These are phyloP conservation scores for Eufriesea mexicana DNA, from an alignment of 1,140 invertebrate species.

Conservation along the genomic window DNA sequence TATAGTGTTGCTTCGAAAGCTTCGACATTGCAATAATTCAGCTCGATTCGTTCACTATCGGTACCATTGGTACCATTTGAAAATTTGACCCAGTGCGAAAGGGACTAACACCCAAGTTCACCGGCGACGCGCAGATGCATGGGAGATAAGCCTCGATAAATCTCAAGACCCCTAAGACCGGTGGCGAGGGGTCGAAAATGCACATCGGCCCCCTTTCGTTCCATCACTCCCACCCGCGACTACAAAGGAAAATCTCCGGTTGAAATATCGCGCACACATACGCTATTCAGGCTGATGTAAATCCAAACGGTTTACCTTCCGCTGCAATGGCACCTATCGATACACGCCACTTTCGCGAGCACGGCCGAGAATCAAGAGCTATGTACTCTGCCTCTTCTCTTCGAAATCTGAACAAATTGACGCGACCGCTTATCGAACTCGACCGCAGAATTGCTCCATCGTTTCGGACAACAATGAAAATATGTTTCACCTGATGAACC, in stretches of 20 bases:
- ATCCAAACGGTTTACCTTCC: conserved; percentile 35
- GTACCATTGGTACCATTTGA: too few species aligned
- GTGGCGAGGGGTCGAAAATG: not conserved
- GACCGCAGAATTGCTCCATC: conserved; percentile 22
- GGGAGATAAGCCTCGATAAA: not conserved
- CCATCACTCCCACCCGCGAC: not conserved
- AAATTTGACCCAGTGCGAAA: too few species aligned
- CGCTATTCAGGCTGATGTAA: not conserved
- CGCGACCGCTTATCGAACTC: conserved; percentile 24
- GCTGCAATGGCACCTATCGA: conserved; percentile 17
- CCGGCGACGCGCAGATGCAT: too few species aligned
- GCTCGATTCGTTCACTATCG: too few species aligned
- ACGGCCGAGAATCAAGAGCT: conserved; percentile 32
- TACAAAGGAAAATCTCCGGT: conserved; percentile 15
- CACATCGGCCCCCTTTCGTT: not conserved
- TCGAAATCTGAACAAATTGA: conserved; percentile 49
- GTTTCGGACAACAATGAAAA: conserved; percentile 10
- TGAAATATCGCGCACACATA: not conserved
- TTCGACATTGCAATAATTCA: too few species aligned
- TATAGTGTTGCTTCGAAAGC: too few species aligned
- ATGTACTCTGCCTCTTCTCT: conserved; percentile 26
- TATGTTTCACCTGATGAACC: not conserved
- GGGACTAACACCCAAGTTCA: too few species aligned
- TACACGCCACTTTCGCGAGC: conserved; percentile 37
- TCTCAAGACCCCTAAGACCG: not conserved